Percentiles rank a stretch among this genome's conserved stretches.
Evolutionary conservation across 2,888 invertebrate species (phyloP).

Genomic region (Pheosia tremula): DNA sequence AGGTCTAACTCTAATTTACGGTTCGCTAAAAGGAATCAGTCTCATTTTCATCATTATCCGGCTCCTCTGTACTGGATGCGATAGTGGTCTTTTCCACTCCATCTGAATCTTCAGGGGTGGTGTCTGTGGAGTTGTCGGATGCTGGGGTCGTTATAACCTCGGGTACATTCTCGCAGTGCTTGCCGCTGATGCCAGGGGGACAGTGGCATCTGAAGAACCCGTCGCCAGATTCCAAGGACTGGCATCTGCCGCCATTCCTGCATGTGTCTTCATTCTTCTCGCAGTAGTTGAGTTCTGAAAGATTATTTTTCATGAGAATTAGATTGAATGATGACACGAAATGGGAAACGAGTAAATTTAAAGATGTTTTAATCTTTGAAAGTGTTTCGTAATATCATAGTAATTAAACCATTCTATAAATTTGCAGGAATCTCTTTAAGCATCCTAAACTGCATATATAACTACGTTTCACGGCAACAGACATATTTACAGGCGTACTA

Average conservation of each 20-base stretch:
- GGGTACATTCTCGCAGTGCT: constrained; percentile 87
- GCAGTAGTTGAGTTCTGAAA: constrained; percentile 87
- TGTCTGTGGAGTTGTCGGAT: constrained; percentile 16
- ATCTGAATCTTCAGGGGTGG: constrained; percentile 9
- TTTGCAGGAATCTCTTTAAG: too few species aligned
- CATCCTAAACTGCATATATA: too few species aligned
- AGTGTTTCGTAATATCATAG: too few species aligned
- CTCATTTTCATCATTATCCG: constrained; percentile 62
- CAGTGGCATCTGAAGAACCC: constrained; percentile 91
- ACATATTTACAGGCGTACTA: too few species aligned
- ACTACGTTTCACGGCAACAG: too few species aligned
- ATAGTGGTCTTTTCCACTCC: constrained; percentile 15
- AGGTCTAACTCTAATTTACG: background rate
- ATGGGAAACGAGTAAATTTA: background rate
- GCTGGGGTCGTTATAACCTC: constrained; percentile 53
- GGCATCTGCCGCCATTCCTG: constrained; percentile 92
- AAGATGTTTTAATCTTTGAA: too few species aligned
- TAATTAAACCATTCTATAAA: too few species aligned
- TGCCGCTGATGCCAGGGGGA: constrained; percentile 89
- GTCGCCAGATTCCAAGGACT: constrained; percentile 90
- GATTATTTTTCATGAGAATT: background rate
- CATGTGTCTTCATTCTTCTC: constrained; percentile 90
- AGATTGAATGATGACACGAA: background rate
- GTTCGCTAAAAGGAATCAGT: constrained; percentile 49
- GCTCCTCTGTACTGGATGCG: constrained; percentile 39